A percentile compares a stretch with the other conserved stretches of the same genome.
phyloP scores from a whole-genome alignment of 2,888 invertebrate genomes.

The Unio delphinus region DNA sequence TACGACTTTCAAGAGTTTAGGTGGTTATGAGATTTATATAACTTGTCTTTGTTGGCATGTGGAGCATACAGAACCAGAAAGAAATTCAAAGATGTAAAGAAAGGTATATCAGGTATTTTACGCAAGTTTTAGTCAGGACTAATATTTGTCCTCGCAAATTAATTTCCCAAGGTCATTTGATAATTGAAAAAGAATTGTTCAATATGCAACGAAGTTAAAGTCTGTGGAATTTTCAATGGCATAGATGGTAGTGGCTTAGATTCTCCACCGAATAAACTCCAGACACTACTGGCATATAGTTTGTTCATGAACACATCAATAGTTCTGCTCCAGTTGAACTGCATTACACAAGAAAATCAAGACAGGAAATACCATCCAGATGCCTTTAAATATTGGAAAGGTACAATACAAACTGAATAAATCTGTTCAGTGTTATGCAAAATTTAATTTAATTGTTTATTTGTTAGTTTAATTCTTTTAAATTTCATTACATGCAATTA shows the following conservation, averaged over 20 bases:
- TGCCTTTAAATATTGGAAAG: constrained; percentile 3
- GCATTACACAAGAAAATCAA: constrained; percentile 1
- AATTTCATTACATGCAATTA: no score
- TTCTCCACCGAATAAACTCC: no score
- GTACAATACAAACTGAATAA: background rate
- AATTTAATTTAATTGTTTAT: no score
- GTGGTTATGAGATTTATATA: constrained; percentile 32
- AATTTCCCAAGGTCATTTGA: constrained; percentile 32
- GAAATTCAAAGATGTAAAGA: constrained; percentile 10
- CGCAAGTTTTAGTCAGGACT: background rate
- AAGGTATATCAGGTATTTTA: constrained; percentile 12
- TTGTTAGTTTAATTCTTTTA: no score
- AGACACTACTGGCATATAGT: no score
- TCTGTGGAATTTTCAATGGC: no score
- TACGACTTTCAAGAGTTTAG: constrained; percentile 29
- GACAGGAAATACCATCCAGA: constrained; percentile 5
- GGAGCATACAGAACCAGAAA: constrained; percentile 8
- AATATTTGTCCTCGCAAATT: constrained; percentile 15
- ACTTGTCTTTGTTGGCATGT: constrained; percentile 32
- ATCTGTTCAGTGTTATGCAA: background rate
- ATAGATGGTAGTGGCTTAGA: no score
- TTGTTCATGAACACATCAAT: no score
- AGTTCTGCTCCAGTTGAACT: no score
- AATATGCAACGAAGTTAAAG: constrained; percentile 30
- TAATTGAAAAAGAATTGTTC: constrained; percentile 31